Evolutionary conservation across 2,797 vertebrate species (phyloP).

Genomic region (Triplophysa yarkandensis): DNA sequence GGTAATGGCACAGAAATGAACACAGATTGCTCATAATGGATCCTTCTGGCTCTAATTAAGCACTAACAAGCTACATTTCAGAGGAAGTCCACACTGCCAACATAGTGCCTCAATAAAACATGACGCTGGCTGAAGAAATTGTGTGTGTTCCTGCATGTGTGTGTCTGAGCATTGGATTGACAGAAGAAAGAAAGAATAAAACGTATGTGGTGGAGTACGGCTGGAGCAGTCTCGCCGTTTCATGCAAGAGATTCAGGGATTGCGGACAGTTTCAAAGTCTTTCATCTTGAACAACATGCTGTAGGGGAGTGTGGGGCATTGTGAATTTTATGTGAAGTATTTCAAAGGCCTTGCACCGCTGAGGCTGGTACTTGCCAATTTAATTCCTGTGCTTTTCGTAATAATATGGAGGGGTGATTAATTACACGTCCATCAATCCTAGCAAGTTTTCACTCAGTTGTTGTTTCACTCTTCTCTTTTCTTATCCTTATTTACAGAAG

Average conservation of each 20-base stretch:
- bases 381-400: constrained; percentile 55
- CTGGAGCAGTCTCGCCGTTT: constrained; percentile 75
- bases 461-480: neutral
- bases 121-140: constrained; percentile 33
- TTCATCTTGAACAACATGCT: constrained; percentile 79
- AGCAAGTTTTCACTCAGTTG: neutral
- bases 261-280: constrained; percentile 66
- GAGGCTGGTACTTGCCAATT: constrained; percentile 49
- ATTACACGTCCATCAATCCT: constrained; percentile 7
- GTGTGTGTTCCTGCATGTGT: neutral
- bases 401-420: constrained; percentile 38
- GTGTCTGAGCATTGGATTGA: constrained; percentile 53
- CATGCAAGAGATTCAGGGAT: constrained; percentile 44
- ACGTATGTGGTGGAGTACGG: constrained; percentile 70
- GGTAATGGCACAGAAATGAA: constrained; percentile 74
- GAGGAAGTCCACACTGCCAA: constrained; percentile 70
- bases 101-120: constrained; percentile 33
- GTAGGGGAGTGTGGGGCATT: constrained; percentile 72
- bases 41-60: constrained; percentile 72
- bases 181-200: constrained; percentile 74
- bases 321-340: constrained; percentile 77
- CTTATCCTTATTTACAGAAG: too few species aligned
- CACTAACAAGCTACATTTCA: constrained; percentile 75
- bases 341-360: constrained; percentile 66
- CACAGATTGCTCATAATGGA: constrained; percentile 77